Evolutionary conservation across 1,140 invertebrate species (phyloP), one percentile per base, ranked within the genome.

Genomic region (Oryctes rhinoceros): DNA sequence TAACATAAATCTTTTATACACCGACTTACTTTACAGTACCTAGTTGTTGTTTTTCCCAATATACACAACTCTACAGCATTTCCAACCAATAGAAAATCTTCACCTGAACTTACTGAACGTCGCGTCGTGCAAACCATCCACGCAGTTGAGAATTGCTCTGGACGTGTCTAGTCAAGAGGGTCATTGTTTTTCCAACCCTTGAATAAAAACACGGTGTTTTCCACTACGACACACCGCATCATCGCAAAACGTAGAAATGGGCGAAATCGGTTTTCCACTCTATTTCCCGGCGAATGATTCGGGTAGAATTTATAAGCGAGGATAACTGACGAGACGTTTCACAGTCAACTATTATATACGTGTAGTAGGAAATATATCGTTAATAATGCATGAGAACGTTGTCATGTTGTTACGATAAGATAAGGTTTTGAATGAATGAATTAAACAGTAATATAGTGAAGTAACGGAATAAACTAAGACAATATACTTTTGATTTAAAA

Each of bases 191-290:
- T 35, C 35, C 24, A 13, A 30, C 20, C 24, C 65, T 11, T 11
- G 35, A 35, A 71, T 71, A 71, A 71, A 71, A 35, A 71, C 65
- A 30, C 18, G 35, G 65, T 37, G 35, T 13, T 15, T 35, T 71
- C 65, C 24, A 71, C 35, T 35, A 35, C 65, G 65, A 71, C 65
- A 71, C 35, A 71, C 15, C 24, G 35, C 20, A 37, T 71, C 11
- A 71, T 30, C 65, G 13, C 65, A 24, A 71, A 71, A 24, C 20
- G 65, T 37, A 20, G 18, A 71, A 71, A 71, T 15, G 20, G 15
- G 24, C 20, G 10, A 71, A 71, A 71, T 71, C 65, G 65, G 65
- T 71, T 71, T 71, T 71, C 65, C 65, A 71, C 35, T 71, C 65
- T 71, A 71, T 37, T 71, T 71, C 11, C 20, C 35, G 65, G 11